These are phyloP conservation scores for Seriola rivoliana DNA, from an alignment of 2,113 vertebrate genomes.

Conservation along the genomic window DNA sequence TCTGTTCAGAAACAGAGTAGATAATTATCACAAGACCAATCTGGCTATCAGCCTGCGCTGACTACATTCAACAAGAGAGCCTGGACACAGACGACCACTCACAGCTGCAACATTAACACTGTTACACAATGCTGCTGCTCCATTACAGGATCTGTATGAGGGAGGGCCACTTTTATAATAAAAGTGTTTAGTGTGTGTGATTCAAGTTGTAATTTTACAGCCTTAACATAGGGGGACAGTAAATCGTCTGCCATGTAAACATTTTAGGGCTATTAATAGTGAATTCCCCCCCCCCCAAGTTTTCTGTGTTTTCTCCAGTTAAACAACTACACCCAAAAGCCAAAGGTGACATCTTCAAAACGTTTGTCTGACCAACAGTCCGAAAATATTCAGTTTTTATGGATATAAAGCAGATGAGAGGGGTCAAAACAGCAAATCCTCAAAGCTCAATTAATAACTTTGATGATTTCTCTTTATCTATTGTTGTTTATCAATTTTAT, in stretches of 20 bases:
- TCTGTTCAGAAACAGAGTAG: slow-evolving; percentile 25
- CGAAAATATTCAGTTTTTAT: no score
- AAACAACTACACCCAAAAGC: no score
- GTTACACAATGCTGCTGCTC: slow-evolving; percentile 10
- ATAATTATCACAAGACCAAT: slow-evolving; percentile 66
- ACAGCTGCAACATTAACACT: slow-evolving; percentile 50
- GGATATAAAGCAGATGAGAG: no score
- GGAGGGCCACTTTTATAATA: not conserved
- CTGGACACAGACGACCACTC: slow-evolving; percentile 45
- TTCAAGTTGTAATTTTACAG: not conserved
- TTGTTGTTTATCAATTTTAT: not conserved
- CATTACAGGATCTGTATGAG: not conserved
- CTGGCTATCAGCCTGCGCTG: slow-evolving; percentile 57
- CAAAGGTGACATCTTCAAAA: no score
- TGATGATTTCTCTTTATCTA: not conserved
- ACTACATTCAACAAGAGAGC: slow-evolving; percentile 29
- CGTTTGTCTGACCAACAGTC: no score
- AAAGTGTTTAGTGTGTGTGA: not conserved
- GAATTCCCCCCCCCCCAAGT: not conserved
- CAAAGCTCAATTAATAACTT: not conserved
- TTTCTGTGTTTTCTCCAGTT: not conserved
- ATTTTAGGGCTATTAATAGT: not conserved
- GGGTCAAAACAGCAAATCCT: not conserved
- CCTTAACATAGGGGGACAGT: not conserved
- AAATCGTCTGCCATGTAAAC: not conserved